These are phyloP conservation scores for Peromyscus californicus DNA, from an alignment of 2,113 vertebrate genomes.

Conservation along the genomic window DNA sequence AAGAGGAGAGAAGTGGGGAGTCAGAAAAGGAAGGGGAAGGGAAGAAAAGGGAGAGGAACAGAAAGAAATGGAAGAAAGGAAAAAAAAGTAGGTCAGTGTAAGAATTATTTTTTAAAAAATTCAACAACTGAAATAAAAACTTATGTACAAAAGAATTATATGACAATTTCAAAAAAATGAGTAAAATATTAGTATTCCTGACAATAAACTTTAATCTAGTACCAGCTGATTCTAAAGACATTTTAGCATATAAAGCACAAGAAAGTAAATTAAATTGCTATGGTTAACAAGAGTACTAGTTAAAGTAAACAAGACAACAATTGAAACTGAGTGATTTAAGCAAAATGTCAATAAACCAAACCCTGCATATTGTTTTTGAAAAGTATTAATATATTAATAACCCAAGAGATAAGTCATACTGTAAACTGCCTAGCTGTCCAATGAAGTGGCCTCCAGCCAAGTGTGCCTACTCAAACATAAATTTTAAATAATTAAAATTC, in stretches of 20 bases:
- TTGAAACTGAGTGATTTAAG: constrained; percentile 22
- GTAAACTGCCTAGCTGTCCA: constrained; percentile 44
- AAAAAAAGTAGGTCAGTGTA: background rate
- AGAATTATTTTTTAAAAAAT: background rate
- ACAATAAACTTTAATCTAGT: constrained; percentile 26
- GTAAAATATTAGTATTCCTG: constrained; percentile 10
- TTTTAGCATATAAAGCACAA: constrained; percentile 32
- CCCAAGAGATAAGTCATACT: constrained; percentile 7
- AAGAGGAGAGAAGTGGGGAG: background rate
- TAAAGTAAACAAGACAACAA: constrained; percentile 18
- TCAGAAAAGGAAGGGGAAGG: background rate
- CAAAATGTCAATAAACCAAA: constrained; percentile 54
- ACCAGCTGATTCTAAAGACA: constrained; percentile 21
- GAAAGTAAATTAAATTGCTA: constrained; percentile 45
- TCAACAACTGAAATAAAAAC: constrained; percentile 38
- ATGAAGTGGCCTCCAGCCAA: background rate
- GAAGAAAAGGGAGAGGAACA: no score
- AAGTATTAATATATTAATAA: constrained; percentile 34
- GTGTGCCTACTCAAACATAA: constrained; percentile 39
- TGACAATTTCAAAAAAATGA: constrained; percentile 46
- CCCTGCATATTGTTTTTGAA: background rate
- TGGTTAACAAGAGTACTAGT: background rate
- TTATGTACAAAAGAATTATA: constrained; percentile 6
- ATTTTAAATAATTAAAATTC: constrained; percentile 65
- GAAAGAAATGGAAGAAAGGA: background rate